These are phyloP conservation scores for Seriola quinqueradiata DNA, from an alignment of 2,113 vertebrate genomes.

Conservation along the genomic window DNA sequence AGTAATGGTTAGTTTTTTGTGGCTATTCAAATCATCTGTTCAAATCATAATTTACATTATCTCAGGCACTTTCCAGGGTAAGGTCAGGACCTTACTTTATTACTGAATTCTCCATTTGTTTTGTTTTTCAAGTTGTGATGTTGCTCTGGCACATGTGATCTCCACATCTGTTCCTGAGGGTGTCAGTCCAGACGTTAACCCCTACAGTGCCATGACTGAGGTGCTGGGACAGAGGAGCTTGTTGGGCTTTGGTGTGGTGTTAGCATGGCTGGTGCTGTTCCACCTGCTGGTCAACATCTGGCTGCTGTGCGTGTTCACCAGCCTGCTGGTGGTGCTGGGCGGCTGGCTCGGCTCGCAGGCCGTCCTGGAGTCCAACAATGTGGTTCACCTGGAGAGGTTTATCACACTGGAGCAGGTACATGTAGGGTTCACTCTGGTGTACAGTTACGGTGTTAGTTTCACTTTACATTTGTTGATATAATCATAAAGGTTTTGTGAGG, in stretches of 20 bases:
- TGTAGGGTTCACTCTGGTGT: neutral
- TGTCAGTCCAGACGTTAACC: neutral
- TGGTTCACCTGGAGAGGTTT: constrained; percentile 91
- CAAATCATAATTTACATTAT: no score
- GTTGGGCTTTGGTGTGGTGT: constrained; percentile 74
- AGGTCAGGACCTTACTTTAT: no score
- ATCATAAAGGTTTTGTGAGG: no score
- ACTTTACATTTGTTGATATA: no score
- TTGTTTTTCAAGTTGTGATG: constrained; percentile 29
- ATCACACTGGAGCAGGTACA: constrained; percentile 76
- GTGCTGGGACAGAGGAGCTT: constrained; percentile 82
- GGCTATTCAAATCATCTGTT: no score
- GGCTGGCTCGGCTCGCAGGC: constrained; percentile 89
- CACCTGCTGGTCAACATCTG: constrained; percentile 90
- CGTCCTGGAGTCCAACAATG: constrained; percentile 70
- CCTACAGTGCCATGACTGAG: constrained; percentile 69
- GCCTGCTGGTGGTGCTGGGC: constrained; percentile 85
- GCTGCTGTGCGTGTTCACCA: constrained; percentile 89
- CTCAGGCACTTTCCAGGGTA: no score
- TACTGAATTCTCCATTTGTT: no score
- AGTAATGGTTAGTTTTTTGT: neutral
- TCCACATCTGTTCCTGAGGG: neutral
- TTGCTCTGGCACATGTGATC: constrained; percentile 10
- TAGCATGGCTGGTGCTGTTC: constrained; percentile 90
- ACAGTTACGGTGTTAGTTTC: no score